Percentiles rank a stretch among this genome's conserved stretches.
Conservation (phyloP, 2,888 invertebrate genomes). For the Zaprionus lineosus region DNA sequence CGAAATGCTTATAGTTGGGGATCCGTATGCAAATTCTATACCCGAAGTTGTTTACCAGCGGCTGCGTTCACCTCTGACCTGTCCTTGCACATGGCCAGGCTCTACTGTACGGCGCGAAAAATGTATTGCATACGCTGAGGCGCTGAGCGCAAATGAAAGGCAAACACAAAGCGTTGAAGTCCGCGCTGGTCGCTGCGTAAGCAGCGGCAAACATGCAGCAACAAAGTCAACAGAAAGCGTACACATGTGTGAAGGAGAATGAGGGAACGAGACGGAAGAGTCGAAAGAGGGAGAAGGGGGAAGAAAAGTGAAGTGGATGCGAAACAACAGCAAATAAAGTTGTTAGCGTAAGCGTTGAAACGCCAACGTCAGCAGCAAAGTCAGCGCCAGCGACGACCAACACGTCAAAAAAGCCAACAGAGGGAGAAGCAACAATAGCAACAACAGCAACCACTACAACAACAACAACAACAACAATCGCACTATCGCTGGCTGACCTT, state of each 20-base stretch:
- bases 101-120: conserved; percentile 21
- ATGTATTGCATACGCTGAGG: conserved; percentile 49
- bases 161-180: conserved; percentile 51
- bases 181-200: conserved; percentile 57
- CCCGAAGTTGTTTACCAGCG: too few relatives aligned
- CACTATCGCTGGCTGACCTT: conserved; percentile 62
- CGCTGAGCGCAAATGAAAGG: conserved; percentile 68
- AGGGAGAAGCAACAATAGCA: background rate
- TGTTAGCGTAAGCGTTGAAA: conserved; percentile 50
- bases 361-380: conserved; percentile 55
- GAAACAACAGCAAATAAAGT: conserved; percentile 62
- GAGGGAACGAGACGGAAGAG: conserved; percentile 15
- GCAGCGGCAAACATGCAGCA: conserved; percentile 60
- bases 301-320: conserved; percentile 28
- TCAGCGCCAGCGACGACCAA: conserved; percentile 16
- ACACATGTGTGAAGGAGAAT: conserved; percentile 40
- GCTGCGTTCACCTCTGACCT: background rate
- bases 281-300: conserved; percentile 16
- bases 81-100: conserved; percentile 1
- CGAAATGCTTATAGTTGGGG: too few relatives aligned
- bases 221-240: conserved; percentile 59
- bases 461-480: conserved; percentile 28
- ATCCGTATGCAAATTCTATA: too few relatives aligned
- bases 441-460: conserved; percentile 8
- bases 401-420: conserved; percentile 7